Evolutionary conservation across 2,888 invertebrate genomes (phyloP), one percentile per base, ranked within the genome.

Genomic region (Baccha elongata): DNA sequence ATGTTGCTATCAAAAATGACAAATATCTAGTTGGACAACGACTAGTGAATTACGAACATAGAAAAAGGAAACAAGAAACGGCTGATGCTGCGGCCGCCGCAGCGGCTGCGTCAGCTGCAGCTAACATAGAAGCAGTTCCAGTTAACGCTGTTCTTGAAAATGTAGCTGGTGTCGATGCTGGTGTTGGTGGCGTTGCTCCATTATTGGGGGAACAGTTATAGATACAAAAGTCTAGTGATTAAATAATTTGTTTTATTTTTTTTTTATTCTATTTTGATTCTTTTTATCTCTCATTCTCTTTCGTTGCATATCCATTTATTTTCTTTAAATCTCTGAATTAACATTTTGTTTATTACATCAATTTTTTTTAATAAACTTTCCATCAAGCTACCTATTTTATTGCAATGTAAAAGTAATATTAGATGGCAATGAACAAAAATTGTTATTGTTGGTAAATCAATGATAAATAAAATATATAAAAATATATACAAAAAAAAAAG

Each of bases 1-100:
- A 99, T 90, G 97, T 99, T 89, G 98, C 98, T 91, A 99, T 99
- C 88, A 98, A 99, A 92, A 99, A 99, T 91, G 99, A 99, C 91
- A 99, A 99, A 92, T 99, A 99, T 92, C 93, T 99, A 55, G 99
- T 99, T 11, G 99, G 99, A 0, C 96, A 98, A 87, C 93, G 98
- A 86, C 93, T 99, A 85, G 99, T 99, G 26, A 99, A 99, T 92
- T 99, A 99, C 91, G 98, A 99, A 89, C 96, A 96, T 89, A 92
- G 95, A 86, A 92, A 94, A 86, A 93, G 94, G 85, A 95, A 94
- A 87, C 87, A 88, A 53, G 86, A 88, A 58, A 87, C 87, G 58
- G 69, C 86, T 68, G 88, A 88, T 2, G 88, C 88, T 0, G 83
- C 88, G 71, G 85, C 81, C 42, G 64, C 87, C 23, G 87, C 81